A percentile compares a stretch with the other conserved stretches of the same genome.
phyloP scores from a whole-genome alignment of 2,888 invertebrate genomes.

The Serrognathus titanus region DNA sequence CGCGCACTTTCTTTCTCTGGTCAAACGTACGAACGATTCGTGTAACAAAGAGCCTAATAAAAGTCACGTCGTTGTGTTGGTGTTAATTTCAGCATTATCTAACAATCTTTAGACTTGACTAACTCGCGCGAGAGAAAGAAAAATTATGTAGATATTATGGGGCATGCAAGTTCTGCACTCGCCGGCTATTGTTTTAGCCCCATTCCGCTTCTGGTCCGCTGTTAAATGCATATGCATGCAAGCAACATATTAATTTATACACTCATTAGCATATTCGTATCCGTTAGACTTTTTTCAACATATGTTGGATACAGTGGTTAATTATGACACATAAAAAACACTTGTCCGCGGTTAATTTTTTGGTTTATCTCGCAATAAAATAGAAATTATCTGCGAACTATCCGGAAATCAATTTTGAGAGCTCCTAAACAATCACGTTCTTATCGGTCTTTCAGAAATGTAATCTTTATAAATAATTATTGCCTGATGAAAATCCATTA shows the following conservation, averaged over 20 bases:
- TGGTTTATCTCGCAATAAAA: background rate
- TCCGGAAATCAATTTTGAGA: conserved; percentile 1
- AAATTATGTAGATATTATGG: conserved; percentile 48
- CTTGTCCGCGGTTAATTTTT: conserved; percentile 2
- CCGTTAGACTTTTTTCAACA: conserved; percentile 51
- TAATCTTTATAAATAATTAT: too few relatives aligned
- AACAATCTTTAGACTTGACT: conserved; percentile 52
- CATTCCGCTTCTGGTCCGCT: conserved; percentile 33
- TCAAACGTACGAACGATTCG: conserved; percentile 6
- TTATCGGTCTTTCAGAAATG: too few relatives aligned
- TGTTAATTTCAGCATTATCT: conserved; percentile 53
- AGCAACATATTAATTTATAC: conserved; percentile 53
- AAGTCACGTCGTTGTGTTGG: conserved; percentile 40
- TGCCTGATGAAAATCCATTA: too few relatives aligned
- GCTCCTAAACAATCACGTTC: background rate
- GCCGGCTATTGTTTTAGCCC: conserved; percentile 41
- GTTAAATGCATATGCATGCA: conserved; percentile 51
- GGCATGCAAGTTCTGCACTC: conserved; percentile 36
- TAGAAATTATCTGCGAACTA: background rate
- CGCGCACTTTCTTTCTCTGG: conserved; percentile 19
- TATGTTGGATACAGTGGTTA: conserved; percentile 41
- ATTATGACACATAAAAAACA: conserved; percentile 18
- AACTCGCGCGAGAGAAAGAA: conserved; percentile 52
- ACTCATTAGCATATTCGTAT: conserved; percentile 53
- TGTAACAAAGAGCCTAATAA: conserved; percentile 20